Percentiles rank a stretch among this genome's conserved stretches.
phyloP scores from a whole-genome alignment of 2,797 vertebrate genomes.

The Rhinatrema bivittatum region DNA sequence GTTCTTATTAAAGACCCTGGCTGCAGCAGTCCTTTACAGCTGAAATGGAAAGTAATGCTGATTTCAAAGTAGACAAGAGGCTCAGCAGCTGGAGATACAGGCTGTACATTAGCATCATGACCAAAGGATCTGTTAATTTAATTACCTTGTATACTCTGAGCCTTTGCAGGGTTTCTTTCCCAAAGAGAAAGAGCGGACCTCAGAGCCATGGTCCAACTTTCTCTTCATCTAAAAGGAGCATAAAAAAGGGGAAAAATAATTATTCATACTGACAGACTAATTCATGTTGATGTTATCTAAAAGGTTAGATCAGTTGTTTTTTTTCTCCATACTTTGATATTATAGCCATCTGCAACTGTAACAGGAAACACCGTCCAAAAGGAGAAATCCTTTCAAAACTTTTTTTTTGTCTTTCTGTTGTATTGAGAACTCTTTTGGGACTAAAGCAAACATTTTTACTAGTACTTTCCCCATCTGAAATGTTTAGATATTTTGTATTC shows the following conservation, averaged over 20 bases:
- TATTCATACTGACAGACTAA: constrained; percentile 23
- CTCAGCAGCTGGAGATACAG: constrained; percentile 17
- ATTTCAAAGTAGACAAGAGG: constrained; percentile 15
- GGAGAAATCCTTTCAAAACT: too few relatives aligned
- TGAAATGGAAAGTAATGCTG: constrained; percentile 13
- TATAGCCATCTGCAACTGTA: too few relatives aligned
- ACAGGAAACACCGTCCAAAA: too few relatives aligned
- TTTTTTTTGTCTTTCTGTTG: too few relatives aligned
- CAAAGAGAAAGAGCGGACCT: constrained; percentile 98
- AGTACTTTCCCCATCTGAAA: too few relatives aligned
- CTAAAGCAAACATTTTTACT: too few relatives aligned
- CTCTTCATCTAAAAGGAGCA: constrained; percentile 91
- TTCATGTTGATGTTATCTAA: not conserved
- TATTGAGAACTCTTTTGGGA: too few relatives aligned
- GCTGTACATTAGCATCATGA: constrained; percentile 10
- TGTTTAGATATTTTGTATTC: too few relatives aligned
- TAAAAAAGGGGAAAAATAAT: constrained; percentile 32
- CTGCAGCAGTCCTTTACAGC: constrained; percentile 3
- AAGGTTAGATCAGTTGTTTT: constrained; percentile 8
- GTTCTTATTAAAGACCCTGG: constrained; percentile 4
- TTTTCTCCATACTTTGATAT: constrained; percentile 9
- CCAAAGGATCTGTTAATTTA: constrained; percentile 24
- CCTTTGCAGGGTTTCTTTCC: constrained; percentile 99
- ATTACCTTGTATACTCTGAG: constrained; percentile 93
- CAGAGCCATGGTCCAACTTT: constrained; percentile 99